Percentiles rank a stretch among this genome's conserved stretches.
Conservation (phyloP, 2,113 vertebrate genomes). For the Phoenicopterus ruber region DNA sequence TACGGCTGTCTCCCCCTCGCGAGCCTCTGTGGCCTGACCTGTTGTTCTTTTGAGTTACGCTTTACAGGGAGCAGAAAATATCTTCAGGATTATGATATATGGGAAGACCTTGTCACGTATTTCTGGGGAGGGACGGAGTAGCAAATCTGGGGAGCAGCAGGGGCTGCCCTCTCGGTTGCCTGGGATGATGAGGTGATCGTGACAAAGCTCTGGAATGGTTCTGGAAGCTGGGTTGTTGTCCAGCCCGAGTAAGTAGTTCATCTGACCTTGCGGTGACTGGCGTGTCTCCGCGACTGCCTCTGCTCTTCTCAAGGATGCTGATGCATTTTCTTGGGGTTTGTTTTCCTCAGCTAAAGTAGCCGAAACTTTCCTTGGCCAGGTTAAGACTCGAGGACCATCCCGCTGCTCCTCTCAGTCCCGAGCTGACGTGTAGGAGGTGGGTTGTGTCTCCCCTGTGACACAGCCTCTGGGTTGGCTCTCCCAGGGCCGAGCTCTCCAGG, state of each 20-base stretch:
- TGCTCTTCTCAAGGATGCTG: not conserved
- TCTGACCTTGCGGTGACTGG: too few relatives aligned
- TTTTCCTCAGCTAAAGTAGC: not conserved
- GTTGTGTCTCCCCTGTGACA: not conserved
- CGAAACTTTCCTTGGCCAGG: not conserved
- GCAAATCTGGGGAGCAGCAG: not conserved
- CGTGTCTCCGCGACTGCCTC: not conserved
- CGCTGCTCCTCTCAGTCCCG: not conserved
- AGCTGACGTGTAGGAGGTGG: not conserved
- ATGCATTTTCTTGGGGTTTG: not conserved
- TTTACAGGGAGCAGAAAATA: not conserved
- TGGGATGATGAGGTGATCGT: not conserved
- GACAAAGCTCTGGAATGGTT: not conserved
- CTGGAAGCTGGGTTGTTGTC: not conserved
- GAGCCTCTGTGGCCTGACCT: too few relatives aligned
- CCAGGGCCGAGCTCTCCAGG: not conserved
- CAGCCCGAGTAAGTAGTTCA: not conserved
- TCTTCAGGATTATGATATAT: accelerated
- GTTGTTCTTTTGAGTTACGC: not conserved
- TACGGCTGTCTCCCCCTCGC: too few relatives aligned
- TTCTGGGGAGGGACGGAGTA: not conserved
- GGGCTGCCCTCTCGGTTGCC: not conserved
- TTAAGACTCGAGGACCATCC: not conserved
- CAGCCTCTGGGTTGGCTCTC: not conserved
- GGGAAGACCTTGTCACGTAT: not conserved